Percentiles rank a stretch among this genome's conserved stretches.
phyloP scores from a whole-genome alignment of 2,888 invertebrate species.

The Andrena dorsata region DNA sequence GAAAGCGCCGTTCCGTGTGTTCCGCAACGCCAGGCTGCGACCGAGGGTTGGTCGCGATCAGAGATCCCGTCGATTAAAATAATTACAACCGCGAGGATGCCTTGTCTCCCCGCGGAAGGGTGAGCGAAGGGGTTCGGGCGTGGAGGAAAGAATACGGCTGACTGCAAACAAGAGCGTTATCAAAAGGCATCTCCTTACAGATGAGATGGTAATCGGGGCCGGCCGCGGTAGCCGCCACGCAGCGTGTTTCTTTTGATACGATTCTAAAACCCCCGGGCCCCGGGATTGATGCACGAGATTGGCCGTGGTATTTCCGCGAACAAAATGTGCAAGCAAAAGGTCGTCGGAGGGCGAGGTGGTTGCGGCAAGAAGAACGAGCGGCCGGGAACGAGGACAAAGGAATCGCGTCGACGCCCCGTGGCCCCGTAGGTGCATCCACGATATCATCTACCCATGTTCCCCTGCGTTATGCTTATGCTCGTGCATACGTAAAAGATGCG shows the following conservation, averaged over 20 bases:
- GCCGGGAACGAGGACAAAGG: conserved; percentile 78
- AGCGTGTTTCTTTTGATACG: conserved; percentile 50
- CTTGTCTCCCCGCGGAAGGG: conserved; percentile 7
- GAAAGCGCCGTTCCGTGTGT: conserved; percentile 16
- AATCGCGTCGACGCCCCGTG: conserved; percentile 80
- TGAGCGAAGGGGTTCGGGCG: neutral
- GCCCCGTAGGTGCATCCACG: conserved; percentile 82
- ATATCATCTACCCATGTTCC: conserved; percentile 84
- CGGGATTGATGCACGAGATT: conserved; percentile 72
- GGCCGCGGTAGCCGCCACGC: conserved; percentile 49
- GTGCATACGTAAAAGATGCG: conserved; percentile 77
- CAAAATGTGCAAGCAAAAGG: conserved; percentile 73
- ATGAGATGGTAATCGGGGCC: conserved; percentile 49
- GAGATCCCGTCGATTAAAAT: conserved; percentile 57
- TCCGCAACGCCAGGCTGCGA: conserved; percentile 36
- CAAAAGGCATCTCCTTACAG: conserved; percentile 30
- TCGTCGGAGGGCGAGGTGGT: conserved; percentile 70
- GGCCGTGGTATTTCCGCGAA: conserved; percentile 69
- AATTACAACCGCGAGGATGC: conserved; percentile 52
- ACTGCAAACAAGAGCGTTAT: conserved; percentile 43
- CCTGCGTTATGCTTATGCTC: conserved; percentile 82
- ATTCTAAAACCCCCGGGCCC: conserved; percentile 54
- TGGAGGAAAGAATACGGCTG: neutral
- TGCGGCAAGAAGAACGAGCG: conserved; percentile 75
- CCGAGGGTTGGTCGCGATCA: conserved; percentile 32